Conservation (phyloP, 2,113 vertebrate species). For the Antechinus flavipes region DNA sequence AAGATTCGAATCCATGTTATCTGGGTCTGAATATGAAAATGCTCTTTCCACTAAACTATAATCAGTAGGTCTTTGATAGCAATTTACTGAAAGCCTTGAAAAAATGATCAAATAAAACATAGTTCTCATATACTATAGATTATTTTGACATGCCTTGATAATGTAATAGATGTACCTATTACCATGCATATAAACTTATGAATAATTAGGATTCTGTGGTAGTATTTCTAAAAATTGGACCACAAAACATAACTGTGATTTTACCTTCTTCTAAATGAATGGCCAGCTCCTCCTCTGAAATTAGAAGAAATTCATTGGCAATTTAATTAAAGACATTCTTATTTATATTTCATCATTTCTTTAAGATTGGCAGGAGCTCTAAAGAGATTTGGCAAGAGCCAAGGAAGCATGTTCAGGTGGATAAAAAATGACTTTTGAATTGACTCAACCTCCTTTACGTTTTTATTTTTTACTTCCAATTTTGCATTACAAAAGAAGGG, state of each 20-base stretch:
- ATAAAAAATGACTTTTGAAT: conserved; percentile 41
- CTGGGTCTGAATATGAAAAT: background rate
- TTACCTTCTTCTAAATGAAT: conserved; percentile 27
- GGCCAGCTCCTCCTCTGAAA: conserved; percentile 11
- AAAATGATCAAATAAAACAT: conserved; percentile 35
- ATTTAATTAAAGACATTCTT: conserved; percentile 20
- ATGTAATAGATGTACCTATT: background rate
- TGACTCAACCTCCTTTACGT: conserved; percentile 18
- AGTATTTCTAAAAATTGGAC: conserved; percentile 29
- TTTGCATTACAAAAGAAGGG: conserved; percentile 42
- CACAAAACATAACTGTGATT: conserved; percentile 43
- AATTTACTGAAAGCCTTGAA: conserved; percentile 51
- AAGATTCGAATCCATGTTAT: background rate
- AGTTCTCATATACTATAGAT: background rate
- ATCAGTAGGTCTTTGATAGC: background rate
- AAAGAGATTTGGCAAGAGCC: background rate
- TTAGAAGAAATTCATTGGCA: conserved; percentile 17
- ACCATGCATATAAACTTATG: background rate
- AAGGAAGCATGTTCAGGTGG: conserved; percentile 33
- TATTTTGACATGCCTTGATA: conserved; percentile 5
- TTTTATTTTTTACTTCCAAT: conserved; percentile 50
- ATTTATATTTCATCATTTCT: conserved; percentile 37
- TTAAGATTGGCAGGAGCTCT: conserved; percentile 51
- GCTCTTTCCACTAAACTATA: background rate
- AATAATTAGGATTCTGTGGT: background rate